Conservation (phyloP, 2,888 invertebrate species). For the Agelastica alni region DNA sequence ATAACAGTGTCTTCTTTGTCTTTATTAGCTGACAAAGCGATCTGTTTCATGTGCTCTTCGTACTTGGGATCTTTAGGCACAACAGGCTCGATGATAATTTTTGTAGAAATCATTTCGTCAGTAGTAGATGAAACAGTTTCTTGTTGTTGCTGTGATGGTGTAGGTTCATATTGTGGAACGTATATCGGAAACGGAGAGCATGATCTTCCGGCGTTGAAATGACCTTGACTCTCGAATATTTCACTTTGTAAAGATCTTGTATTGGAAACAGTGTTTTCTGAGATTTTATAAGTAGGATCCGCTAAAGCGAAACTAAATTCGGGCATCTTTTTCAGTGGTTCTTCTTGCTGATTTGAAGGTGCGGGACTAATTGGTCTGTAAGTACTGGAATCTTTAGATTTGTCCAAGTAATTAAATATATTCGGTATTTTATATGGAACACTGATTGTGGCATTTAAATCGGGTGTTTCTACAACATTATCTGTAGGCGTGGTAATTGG, state of each 20-base stretch:
- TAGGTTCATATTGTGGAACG: slow-evolving; percentile 43
- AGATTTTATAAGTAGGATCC: slow-evolving; percentile 41
- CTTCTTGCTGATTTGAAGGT: slow-evolving; percentile 30
- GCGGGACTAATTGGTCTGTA: slow-evolving; percentile 39
- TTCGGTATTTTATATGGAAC: slow-evolving; percentile 22
- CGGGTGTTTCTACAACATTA: background rate
- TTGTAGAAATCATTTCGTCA: slow-evolving; percentile 24
- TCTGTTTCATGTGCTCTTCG: slow-evolving; percentile 44
- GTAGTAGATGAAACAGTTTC: slow-evolving; percentile 3
- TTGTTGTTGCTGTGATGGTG: slow-evolving; percentile 9
- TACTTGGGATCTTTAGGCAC: slow-evolving; percentile 40
- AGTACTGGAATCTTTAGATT: slow-evolving; percentile 37
- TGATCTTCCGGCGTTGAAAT: slow-evolving; percentile 51
- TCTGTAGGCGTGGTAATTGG: background rate
- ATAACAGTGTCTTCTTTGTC: slow-evolving; percentile 45
- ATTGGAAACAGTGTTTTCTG: slow-evolving; percentile 42
- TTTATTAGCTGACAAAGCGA: slow-evolving; percentile 41
- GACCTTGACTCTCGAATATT: slow-evolving; percentile 54
- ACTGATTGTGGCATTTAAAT: background rate
- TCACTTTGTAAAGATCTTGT: slow-evolving; percentile 50
- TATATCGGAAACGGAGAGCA: slow-evolving; percentile 49
- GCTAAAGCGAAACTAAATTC: slow-evolving; percentile 49
- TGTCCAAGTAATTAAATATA: slow-evolving; percentile 44
- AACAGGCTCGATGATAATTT: slow-evolving; percentile 37
- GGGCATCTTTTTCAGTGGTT: slow-evolving; percentile 37